A percentile compares a stretch with the other conserved stretches of the same genome.
These are phyloP conservation scores for Anolis carolinensis DNA, from an alignment of 2,113 vertebrate species.

Conservation along the genomic window DNA sequence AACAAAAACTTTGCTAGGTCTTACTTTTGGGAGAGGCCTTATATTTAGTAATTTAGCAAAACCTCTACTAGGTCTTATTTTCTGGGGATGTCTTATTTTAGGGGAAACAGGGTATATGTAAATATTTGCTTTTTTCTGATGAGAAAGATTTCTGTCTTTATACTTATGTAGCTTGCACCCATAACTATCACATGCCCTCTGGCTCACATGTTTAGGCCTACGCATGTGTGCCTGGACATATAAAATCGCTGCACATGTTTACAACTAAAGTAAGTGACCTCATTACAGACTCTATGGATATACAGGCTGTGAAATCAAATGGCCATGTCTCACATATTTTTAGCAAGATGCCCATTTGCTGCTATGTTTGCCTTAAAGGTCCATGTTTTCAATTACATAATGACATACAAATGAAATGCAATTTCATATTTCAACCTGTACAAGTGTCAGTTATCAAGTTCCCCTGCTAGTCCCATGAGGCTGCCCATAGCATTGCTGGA, in stretches of 20 bases:
- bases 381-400: slow-evolving; percentile 76
- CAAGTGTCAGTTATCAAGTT: slow-evolving; percentile 73
- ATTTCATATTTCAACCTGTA: slow-evolving; percentile 77
- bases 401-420: slow-evolving; percentile 80
- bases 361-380: slow-evolving; percentile 75
- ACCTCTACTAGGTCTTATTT: too few species aligned
- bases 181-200: neutral
- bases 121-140: neutral
- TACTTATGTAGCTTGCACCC: neutral
- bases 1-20: too few species aligned
- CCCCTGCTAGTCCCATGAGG: slow-evolving; percentile 67
- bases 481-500: slow-evolving; percentile 71
- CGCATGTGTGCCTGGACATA: accelerated
- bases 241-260: slow-evolving; percentile 23
- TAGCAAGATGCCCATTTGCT: slow-evolving; percentile 70
- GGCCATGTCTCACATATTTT: slow-evolving; percentile 75
- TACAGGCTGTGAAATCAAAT: slow-evolving; percentile 70
- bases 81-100: too few species aligned
- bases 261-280: slow-evolving; percentile 3
- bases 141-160: slow-evolving; percentile 1
- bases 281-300: slow-evolving; percentile 62
- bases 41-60: too few species aligned
- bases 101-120: too few species aligned
- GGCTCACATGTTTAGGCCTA: neutral
- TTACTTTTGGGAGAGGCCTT: too few species aligned